Conservation (phyloP, 2,113 vertebrate species). For the Lepisosteus osseus region DNA sequence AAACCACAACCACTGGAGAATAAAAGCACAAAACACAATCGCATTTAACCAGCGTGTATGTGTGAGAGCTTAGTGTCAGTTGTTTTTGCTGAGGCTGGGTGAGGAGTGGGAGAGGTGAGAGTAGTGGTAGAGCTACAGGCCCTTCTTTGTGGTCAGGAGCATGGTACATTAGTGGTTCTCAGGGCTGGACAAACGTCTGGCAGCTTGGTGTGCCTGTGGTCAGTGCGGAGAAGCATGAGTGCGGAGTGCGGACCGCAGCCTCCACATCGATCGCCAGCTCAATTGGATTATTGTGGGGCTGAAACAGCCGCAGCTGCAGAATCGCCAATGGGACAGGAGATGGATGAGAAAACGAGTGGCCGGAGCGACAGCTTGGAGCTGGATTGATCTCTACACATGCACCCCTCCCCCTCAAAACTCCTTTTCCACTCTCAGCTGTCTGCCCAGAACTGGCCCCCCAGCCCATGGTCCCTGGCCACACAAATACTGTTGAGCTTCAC, state of each 20-base stretch:
- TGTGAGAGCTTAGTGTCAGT: too few relatives aligned
- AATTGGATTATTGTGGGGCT: conserved; percentile 42
- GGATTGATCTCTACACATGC: conserved; percentile 42
- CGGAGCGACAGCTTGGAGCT: conserved; percentile 47
- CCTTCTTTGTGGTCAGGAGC: neutral
- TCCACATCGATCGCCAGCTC: conserved; percentile 45
- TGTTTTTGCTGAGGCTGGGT: conserved; percentile 31
- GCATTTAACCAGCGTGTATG: neutral
- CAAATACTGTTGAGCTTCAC: conserved; percentile 50
- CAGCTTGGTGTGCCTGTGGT: conserved; percentile 38
- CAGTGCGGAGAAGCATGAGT: conserved; percentile 20
- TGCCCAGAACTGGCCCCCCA: conserved; percentile 11
- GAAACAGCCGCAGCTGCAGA: conserved; percentile 45
- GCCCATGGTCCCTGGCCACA: conserved; percentile 19
- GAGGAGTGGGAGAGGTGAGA: conserved; percentile 29
- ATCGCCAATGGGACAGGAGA: conserved; percentile 34
- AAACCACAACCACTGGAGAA: conserved; percentile 61
- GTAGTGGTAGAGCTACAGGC: conserved; percentile 6
- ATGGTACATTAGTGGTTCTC: conserved; percentile 36
- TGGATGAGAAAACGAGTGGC: conserved; percentile 53
- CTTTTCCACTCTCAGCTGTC: conserved; percentile 17
- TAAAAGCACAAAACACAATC: conserved; percentile 63
- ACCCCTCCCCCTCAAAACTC: conserved; percentile 7
- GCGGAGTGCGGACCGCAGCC: conserved; percentile 44
- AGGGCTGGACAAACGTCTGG: conserved; percentile 30